Evolutionary conservation across 2,113 vertebrate genomes (phyloP).

Genomic region (Bambusicola thoracicus): DNA sequence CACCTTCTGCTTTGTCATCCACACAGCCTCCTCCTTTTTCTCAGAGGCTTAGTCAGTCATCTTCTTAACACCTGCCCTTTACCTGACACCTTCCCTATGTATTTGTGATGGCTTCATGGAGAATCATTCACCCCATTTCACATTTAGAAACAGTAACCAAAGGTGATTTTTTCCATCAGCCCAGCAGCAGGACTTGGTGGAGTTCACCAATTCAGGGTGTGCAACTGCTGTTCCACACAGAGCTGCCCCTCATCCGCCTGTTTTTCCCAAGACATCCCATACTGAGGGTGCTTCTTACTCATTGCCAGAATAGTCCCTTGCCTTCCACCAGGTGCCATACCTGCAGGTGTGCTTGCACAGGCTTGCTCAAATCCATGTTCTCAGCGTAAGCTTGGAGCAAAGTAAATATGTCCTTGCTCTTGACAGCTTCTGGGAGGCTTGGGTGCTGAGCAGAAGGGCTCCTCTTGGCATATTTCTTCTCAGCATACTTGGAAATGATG

Average conservation of each 20-base stretch:
- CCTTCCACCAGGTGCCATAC: conserved; percentile 14
- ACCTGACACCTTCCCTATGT: not conserved
- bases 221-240: accelerated
- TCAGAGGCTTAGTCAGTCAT: not conserved
- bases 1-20: not conserved
- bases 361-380: conserved; percentile 69
- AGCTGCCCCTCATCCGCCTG: not conserved
- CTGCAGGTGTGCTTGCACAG: conserved; percentile 69
- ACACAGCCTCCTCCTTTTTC: not conserved
- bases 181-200: not conserved
- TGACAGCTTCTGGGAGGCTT: conserved; percentile 63
- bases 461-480: conserved; percentile 72
- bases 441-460: conserved; percentile 20
- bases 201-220: not conserved
- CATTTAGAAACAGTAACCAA: not conserved
- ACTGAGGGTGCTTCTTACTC: not conserved
- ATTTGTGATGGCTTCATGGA: not conserved
- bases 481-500: conserved; percentile 78
- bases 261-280: not conserved
- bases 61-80: not conserved
- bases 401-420: conserved; percentile 67
- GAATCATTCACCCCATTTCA: not conserved
- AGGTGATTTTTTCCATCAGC: not conserved
- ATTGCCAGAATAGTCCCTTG: not conserved
- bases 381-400: conserved; percentile 77